phyloP scores from a whole-genome alignment of 37 sponge, comb jelly and placozoan species.

The Eunapius fragilis region DNA sequence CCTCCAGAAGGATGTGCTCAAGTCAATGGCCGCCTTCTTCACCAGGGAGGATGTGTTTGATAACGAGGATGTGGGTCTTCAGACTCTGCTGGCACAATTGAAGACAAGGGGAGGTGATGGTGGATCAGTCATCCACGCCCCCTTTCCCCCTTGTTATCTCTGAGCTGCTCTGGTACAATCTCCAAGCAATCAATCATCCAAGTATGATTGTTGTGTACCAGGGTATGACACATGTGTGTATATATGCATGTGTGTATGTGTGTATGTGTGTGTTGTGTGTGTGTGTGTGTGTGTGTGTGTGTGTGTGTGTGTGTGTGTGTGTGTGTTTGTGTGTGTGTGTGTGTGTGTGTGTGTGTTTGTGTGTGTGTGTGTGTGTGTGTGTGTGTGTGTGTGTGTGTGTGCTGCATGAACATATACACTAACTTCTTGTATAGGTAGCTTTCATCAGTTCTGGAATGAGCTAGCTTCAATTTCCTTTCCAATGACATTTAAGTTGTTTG shows the following conservation, averaged over 20 bases:
- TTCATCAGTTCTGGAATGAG: slow-evolving; percentile 64
- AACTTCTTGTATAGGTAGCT: not conserved
- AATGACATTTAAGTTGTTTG: slow-evolving; percentile 51
- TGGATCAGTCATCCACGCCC: not conserved
- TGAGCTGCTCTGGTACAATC: slow-evolving; percentile 29
- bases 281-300: no score
- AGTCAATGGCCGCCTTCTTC: slow-evolving; percentile 29
- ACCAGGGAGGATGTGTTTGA: slow-evolving; percentile 20
- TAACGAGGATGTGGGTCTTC: not conserved
- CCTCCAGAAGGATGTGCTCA: slow-evolving; percentile 58
- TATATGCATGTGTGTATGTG: no score
- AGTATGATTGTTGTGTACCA: not conserved
- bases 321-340: not conserved
- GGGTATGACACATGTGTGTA: not conserved
- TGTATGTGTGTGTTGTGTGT: no score
- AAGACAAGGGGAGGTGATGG: not conserved
- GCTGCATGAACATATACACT: not conserved
- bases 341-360: slow-evolving; percentile 25
- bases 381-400: slow-evolving; percentile 14
- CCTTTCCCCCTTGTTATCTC: slow-evolving; percentile 25
- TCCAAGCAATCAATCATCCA: slow-evolving; percentile 22
- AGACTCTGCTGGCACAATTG: not conserved
- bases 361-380: slow-evolving; percentile 11
- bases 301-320: slow-evolving; percentile 25
- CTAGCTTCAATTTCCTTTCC: slow-evolving; percentile 72